Base-by-base conservation (phyloP, 2,113 vertebrate genomes). In the Antennarius striatus region DNA sequence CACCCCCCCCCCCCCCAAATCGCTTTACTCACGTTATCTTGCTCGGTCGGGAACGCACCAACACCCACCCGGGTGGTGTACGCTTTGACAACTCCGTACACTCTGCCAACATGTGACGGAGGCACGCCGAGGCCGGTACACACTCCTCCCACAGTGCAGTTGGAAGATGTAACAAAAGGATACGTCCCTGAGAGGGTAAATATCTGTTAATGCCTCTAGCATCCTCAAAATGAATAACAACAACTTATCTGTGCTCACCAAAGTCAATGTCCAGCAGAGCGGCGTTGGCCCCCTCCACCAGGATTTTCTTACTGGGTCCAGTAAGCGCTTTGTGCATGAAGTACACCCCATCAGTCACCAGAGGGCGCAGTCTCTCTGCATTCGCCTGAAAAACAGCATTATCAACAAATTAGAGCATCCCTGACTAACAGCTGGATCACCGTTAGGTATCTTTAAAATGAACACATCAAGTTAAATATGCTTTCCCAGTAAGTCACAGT, bases 201-300 rank as follows among this genome's bases (percentile, higher is more conserved):
- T 14, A 28, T 9, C 4, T 4, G 56, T 77, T 49, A 84, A 16
- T 8, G 42, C 6, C 42, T 43, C 1, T 30, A 14, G 10, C 11
- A 0, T 36, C 29, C 29, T 46, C 11, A 16, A 7, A 4, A 66
- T 15, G 16, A 6, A 50, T 4, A 14, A 17, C 13, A 57, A 15
- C 60, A 61, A 49, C 4, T 4, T 14, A 0, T 10, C 10, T 28
- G 5, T 30, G 7, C 85, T 88, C 80, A 95, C 94, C 93, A 55
- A 95, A 94, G 76, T 95, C 93, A 1, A 95, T 95, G 73, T 94
- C 93, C 75, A 95, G 79, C 5, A 95, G 85, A 2, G 93, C 93
- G 5, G 93, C 93, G 1, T 94, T 95, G 47, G 93, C 94, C 6
- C 94, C 93, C 56, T 95, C 93, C 50, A 94, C 93, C 59, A 95